These are phyloP conservation scores for Onychostoma macrolepis DNA, from an alignment of 2,113 vertebrate species.

Conservation along the genomic window DNA sequence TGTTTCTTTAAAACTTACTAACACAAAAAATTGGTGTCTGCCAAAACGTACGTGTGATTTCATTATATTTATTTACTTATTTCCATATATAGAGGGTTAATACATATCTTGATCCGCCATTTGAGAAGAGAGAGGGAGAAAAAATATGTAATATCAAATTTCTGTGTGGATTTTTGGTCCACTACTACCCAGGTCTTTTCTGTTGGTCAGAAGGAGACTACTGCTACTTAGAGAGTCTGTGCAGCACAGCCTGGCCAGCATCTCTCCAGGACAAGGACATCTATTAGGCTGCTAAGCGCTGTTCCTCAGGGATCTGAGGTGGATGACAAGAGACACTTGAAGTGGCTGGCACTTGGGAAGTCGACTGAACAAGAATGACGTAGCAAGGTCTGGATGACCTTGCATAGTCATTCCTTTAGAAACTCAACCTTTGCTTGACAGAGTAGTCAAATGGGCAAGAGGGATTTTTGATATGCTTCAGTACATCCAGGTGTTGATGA, in stretches of 20 bases:
- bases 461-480: neutral
- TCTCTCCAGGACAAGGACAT: conserved; percentile 12
- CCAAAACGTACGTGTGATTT: neutral
- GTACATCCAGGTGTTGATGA: neutral
- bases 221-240: neutral
- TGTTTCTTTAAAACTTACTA: neutral
- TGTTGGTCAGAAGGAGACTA: neutral
- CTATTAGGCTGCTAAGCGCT: neutral
- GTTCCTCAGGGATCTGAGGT: conserved; percentile 22
- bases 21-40: neutral
- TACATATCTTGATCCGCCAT: neutral
- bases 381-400: neutral
- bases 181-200: neutral
- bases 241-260: neutral
- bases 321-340: conserved; percentile 1
- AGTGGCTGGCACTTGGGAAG: neutral
- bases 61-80: neutral
- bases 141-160: neutral
- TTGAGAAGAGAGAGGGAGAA: neutral
- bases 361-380: neutral
- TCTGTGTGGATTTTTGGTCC: neutral
- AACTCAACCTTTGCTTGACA: conserved; percentile 5
- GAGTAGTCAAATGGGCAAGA: neutral
- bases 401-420: neutral
- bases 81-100: neutral